Percentiles rank a stretch among this genome's conserved stretches.
Evolutionary conservation across 2,888 invertebrate genomes (phyloP).

Genomic region (Miltochrista miniata): DNA sequence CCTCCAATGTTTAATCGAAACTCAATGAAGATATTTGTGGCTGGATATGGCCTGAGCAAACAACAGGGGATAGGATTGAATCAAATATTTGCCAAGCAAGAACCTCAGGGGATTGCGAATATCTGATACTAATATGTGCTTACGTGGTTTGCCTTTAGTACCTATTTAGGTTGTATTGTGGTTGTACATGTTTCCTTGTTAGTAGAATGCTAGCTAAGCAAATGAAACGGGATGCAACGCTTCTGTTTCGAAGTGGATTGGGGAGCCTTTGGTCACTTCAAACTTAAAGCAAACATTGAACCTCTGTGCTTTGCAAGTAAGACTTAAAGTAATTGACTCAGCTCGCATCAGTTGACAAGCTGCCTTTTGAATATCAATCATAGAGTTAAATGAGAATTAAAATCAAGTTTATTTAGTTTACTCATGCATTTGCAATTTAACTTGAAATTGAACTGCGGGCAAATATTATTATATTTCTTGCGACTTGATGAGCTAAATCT

Average conservation of each 20-base stretch:
- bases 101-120: conserved; percentile 36
- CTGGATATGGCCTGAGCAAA: conserved; percentile 45
- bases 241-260: conserved; percentile 4
- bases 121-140: conserved; percentile 21
- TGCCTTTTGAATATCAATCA: background rate
- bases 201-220: conserved; percentile 11
- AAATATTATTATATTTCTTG: no score
- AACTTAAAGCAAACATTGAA: background rate
- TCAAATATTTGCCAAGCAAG: conserved; percentile 46
- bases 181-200: conserved; percentile 6
- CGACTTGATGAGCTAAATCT: no score
- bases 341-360: background rate
- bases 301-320: background rate
- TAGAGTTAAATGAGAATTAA: background rate
- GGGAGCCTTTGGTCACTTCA: background rate
- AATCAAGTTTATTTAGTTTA: no score
- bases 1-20: conserved; percentile 33
- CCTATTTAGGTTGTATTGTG: conserved; percentile 4
- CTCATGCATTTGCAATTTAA: no score
- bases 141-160: conserved; percentile 12
- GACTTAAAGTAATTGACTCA: background rate
- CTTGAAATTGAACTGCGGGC: no score
- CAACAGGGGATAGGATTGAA: conserved; percentile 42
- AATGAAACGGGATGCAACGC: background rate
- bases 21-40: conserved; percentile 39